Percentiles rank a stretch among this genome's conserved stretches.
Evolutionary conservation across 2,888 invertebrate genomes (phyloP).

Genomic region (Pycnomerus fuliginosus): DNA sequence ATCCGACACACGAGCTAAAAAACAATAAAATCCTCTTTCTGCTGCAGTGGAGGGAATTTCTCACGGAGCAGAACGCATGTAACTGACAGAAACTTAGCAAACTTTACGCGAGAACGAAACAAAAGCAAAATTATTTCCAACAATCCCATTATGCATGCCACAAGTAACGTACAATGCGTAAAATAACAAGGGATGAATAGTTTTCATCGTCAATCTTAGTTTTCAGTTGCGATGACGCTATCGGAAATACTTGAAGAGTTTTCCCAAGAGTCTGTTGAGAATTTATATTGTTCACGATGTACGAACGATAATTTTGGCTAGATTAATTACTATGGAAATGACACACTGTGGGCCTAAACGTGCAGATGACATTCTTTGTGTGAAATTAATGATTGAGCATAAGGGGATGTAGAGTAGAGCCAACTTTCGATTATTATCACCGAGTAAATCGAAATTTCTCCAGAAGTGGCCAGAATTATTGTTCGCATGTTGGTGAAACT

Average conservation of each 20-base stretch:
- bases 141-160: slow-evolving; percentile 24
- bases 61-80: slow-evolving; percentile 7
- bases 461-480: too few species aligned
- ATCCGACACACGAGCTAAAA: too few species aligned
- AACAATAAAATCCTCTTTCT: slow-evolving; percentile 4
- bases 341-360: slow-evolving; percentile 45
- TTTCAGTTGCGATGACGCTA: slow-evolving; percentile 26
- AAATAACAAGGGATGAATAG: slow-evolving; percentile 37
- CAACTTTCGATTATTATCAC: too few species aligned
- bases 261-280: slow-evolving; percentile 40
- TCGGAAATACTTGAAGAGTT: slow-evolving; percentile 44
- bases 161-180: slow-evolving; percentile 30
- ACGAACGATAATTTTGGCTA: slow-evolving; percentile 42
- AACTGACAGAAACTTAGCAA: slow-evolving; percentile 15
- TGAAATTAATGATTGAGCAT: slow-evolving; percentile 49
- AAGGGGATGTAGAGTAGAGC: too few species aligned
- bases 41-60: not conserved
- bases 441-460: too few species aligned
- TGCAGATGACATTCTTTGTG: slow-evolving; percentile 48
- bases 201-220: slow-evolving; percentile 37
- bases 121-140: slow-evolving; percentile 25
- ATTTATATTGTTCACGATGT: slow-evolving; percentile 42
- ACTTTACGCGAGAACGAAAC: slow-evolving; percentile 16
- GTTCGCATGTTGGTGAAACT: slow-evolving; percentile 4
- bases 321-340: slow-evolving; percentile 49